These are phyloP conservation scores for Chlorops oryzae DNA, from an alignment of 1,140 invertebrate species.

Conservation along the genomic window DNA sequence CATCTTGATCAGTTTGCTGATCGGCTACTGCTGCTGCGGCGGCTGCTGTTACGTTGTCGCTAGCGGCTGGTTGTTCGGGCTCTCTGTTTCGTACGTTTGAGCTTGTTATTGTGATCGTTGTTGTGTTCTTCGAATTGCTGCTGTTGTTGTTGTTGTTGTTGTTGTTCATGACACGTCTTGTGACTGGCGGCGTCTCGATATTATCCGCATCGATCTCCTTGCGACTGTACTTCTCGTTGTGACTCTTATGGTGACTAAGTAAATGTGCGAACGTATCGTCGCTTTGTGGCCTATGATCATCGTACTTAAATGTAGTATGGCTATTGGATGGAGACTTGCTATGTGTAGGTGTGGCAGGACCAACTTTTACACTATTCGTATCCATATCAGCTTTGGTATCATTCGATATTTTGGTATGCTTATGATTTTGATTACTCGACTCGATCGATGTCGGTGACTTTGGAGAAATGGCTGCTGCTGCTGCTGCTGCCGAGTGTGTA, in stretches of 20 bases:
- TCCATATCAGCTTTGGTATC: constrained; percentile 16
- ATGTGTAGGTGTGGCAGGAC: too few species aligned
- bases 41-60: constrained; percentile 21
- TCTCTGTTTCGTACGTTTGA: not conserved
- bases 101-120: constrained; percentile 29
- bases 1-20: too few species aligned
- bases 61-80: constrained; percentile 11
- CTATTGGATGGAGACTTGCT: constrained; percentile 12
- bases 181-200: constrained; percentile 80
- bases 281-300: constrained; percentile 6
- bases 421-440: not conserved
- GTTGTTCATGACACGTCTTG: constrained; percentile 55
- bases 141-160: not conserved
- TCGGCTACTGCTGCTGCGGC: constrained; percentile 22
- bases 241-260: constrained; percentile 31
- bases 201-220: constrained; percentile 86
- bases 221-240: constrained; percentile 57
- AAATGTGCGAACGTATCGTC: constrained; percentile 30
- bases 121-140: constrained; percentile 20
- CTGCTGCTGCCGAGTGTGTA: not conserved
- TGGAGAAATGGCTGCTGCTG: not conserved
- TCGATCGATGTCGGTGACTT: not conserved
- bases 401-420: constrained; percentile 12
- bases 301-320: not conserved
- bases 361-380: too few species aligned